A percentile compares a stretch with the other conserved stretches of the same genome.
These are phyloP conservation scores for Cavia aperea DNA, from an alignment of 2,113 vertebrate genomes.

Conservation along the genomic window DNA sequence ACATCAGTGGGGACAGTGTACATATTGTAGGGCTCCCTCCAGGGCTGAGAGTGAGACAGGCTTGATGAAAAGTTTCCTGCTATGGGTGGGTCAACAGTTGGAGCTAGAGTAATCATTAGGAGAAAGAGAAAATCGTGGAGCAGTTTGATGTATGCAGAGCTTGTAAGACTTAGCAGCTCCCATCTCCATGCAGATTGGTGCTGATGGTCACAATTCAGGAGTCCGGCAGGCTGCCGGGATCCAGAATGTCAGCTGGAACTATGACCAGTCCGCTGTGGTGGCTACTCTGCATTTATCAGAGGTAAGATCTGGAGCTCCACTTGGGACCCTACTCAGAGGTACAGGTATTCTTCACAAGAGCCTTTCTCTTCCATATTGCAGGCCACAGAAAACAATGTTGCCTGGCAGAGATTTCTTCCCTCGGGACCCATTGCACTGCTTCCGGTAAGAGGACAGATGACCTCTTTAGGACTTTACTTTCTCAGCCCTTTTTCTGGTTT, in stretches of 20 bases:
- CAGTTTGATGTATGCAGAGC: not conserved
- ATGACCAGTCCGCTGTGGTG: constrained; percentile 95
- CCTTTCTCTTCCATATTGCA: constrained; percentile 60
- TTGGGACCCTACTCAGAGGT: not conserved
- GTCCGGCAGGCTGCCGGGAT: constrained; percentile 86
- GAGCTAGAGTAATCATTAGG: not conserved
- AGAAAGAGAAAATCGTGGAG: not conserved
- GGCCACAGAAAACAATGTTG: constrained; percentile 96
- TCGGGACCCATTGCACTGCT: constrained; percentile 94
- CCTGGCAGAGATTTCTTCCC: constrained; percentile 98
- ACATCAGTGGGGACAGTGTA: not conserved
- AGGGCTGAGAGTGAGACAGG: not conserved
- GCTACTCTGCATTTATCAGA: constrained; percentile 94
- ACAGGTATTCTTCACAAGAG: not conserved
- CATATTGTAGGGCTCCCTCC: not conserved
- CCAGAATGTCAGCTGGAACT: constrained; percentile 87
- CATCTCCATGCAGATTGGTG: constrained; percentile 83
- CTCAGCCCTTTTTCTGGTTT: not conserved
- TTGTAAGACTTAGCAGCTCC: constrained; percentile 6
- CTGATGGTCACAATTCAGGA: constrained; percentile 91
- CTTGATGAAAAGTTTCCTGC: not conserved
- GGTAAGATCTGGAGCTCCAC: constrained; percentile 69
- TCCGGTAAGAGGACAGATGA: constrained; percentile 80
- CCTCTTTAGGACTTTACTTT: not conserved
- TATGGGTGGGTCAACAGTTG: not conserved